Percentiles rank a stretch among this genome's conserved stretches.
Evolutionary conservation across 2,113 vertebrate species (phyloP).

Genomic region (Urocynchramus pylzowi): DNA sequence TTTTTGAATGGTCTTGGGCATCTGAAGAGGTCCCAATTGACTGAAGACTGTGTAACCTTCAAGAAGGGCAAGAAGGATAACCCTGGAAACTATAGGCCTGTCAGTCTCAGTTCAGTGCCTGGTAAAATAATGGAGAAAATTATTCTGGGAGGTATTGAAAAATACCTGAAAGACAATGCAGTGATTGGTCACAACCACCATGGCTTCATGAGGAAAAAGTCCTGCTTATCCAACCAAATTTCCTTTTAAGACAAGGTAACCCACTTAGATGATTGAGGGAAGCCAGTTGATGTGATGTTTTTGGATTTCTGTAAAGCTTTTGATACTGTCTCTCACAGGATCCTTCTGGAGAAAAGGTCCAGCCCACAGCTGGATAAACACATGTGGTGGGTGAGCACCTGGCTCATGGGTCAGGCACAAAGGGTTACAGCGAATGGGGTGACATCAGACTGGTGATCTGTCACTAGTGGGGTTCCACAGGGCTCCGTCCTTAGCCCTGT

Average conservation of each 20-base stretch:
- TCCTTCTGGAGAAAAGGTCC: neutral
- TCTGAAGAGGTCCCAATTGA: neutral
- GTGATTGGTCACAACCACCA: neutral
- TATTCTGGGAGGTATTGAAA: neutral
- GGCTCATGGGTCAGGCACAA: neutral
- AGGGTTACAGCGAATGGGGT: neutral
- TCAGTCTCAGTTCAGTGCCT: neutral
- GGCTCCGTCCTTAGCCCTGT: accelerated
- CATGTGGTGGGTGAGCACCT: neutral
- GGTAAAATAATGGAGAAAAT: neutral
- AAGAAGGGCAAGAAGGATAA: neutral
- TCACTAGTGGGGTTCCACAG: neutral
- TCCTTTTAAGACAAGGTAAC: neutral
- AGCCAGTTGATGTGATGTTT: neutral
- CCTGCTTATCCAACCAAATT: neutral
- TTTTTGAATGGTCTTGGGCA: neutral
- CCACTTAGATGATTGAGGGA: neutral
- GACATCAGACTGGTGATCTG: neutral
- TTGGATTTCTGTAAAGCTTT: neutral
- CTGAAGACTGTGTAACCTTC: neutral
- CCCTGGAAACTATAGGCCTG: neutral
- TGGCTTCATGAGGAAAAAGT: neutral
- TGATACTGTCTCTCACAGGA: neutral
- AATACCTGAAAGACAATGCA: neutral
- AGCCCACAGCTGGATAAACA: neutral